Conservation (phyloP, 1,140 invertebrate species). For the Procambarus clarkii region DNA sequence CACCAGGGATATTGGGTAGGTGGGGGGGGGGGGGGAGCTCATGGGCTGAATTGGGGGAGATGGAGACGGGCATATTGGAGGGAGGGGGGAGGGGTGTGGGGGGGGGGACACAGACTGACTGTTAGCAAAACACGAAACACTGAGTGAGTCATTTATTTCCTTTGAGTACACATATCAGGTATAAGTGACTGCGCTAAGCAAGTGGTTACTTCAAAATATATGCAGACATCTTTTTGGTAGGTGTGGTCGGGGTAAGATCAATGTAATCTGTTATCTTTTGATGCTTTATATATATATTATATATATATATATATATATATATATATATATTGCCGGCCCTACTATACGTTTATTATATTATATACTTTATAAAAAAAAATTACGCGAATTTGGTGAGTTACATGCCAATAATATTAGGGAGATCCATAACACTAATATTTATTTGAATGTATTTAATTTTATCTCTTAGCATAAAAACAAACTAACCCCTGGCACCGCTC, state of each 20-base stretch:
- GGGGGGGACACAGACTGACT: background rate
- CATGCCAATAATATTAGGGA: too few species aligned
- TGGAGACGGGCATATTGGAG: background rate
- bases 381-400: too few species aligned
- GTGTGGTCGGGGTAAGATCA: background rate
- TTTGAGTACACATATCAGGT: conserved; percentile 14
- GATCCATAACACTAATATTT: too few species aligned
- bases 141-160: conserved; percentile 19
- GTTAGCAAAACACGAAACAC: conserved; percentile 23
- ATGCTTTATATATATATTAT: background rate
- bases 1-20: background rate
- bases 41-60: background rate
- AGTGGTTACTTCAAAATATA: conserved; percentile 33
- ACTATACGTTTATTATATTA: too few species aligned
- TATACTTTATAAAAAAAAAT: too few species aligned
- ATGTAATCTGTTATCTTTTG: background rate
- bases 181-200: conserved; percentile 33
- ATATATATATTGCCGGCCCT: background rate
- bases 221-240: conserved; percentile 6
- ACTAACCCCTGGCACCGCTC: too few species aligned
- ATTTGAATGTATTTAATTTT: too few species aligned
- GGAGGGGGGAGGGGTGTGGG: background rate
- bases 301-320: too few species aligned
- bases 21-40: background rate
- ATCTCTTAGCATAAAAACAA: too few species aligned